Percentiles rank a stretch among this genome's conserved stretches.
Conservation (phyloP, 2,888 invertebrate genomes). For the Mystacides longicornis region DNA sequence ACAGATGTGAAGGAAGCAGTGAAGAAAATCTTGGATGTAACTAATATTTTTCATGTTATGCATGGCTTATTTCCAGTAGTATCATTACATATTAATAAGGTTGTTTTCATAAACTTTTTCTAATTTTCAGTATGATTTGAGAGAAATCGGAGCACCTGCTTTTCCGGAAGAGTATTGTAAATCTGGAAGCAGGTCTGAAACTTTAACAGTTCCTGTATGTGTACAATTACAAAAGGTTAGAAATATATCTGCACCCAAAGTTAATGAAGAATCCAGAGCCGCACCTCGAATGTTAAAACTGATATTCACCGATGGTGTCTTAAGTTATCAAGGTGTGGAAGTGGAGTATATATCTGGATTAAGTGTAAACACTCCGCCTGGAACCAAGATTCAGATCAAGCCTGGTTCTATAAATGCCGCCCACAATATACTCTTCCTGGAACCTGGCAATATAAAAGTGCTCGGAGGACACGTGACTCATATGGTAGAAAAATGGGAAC, state of each 20-base stretch:
- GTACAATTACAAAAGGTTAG: conserved; percentile 83
- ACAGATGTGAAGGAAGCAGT: conserved; percentile 56
- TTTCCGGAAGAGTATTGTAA: conserved; percentile 63
- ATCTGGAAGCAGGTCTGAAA: conserved; percentile 41
- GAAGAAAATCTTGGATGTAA: conserved; percentile 64
- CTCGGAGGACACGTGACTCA: conserved; percentile 79
- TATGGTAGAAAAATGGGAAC: conserved; percentile 84
- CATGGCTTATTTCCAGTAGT: not conserved
- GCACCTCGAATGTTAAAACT: conserved; percentile 81
- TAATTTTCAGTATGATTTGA: conserved; percentile 61
- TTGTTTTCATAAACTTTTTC: not conserved
- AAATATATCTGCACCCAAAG: conserved; percentile 85
- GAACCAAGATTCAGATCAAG: conserved; percentile 66
- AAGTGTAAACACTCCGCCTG: conserved; percentile 80
- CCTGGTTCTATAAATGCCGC: conserved; percentile 52
- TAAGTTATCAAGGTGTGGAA: conserved; percentile 71
- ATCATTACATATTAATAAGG: not conserved
- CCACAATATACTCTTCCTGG: conserved; percentile 68
- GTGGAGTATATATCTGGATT: conserved; percentile 61
- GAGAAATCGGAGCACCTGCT: conserved; percentile 70
- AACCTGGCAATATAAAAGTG: conserved; percentile 57
- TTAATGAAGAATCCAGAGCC: conserved; percentile 74
- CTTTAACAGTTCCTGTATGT: conserved; percentile 54
- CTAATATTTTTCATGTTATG: conserved; percentile 33
- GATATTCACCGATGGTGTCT: conserved; percentile 78